Evolutionary conservation across 2,888 invertebrate genomes (phyloP).

Genomic region (Cephus rjabovi): DNA sequence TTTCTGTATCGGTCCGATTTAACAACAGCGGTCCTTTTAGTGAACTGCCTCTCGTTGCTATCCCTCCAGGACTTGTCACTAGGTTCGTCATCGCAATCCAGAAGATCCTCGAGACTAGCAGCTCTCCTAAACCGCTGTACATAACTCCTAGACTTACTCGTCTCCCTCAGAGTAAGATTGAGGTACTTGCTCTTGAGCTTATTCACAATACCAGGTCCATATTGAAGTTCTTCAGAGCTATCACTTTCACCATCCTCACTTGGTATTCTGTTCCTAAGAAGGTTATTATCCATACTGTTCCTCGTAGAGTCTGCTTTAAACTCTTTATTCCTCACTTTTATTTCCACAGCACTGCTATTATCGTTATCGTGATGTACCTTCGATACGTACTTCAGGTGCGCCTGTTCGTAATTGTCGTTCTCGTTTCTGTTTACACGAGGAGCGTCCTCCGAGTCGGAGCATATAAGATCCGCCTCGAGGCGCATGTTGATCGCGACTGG

Average conservation of each 20-base stretch:
- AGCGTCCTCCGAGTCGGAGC: slow-evolving; percentile 54
- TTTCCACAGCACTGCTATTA: slow-evolving; percentile 14
- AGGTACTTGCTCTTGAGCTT: slow-evolving; percentile 88
- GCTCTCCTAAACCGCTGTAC: slow-evolving; percentile 80
- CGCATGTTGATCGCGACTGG: slow-evolving; percentile 63
- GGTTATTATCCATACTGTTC: slow-evolving; percentile 2
- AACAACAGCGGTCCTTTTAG: slow-evolving; percentile 43
- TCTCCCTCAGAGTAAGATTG: slow-evolving; percentile 84
- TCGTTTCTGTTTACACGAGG: slow-evolving; percentile 40
- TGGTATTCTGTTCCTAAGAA: slow-evolving; percentile 10
- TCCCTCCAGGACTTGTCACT: slow-evolving; percentile 8
- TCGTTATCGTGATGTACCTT: slow-evolving; percentile 25
- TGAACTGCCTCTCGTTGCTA: slow-evolving; percentile 41
- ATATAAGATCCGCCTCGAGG: slow-evolving; percentile 56
- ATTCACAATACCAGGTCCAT: slow-evolving; percentile 93
- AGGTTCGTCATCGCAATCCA: slow-evolving; percentile 74
- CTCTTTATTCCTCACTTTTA: slow-evolving; percentile 40
- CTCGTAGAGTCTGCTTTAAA: slow-evolving; percentile 67
- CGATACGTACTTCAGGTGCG: slow-evolving; percentile 18
- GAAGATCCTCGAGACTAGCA: slow-evolving; percentile 85
- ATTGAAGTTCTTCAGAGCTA: slow-evolving; percentile 83
- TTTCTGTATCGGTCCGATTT: slow-evolving; percentile 68
- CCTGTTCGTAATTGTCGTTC: slow-evolving; percentile 32
- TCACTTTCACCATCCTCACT: slow-evolving; percentile 68
- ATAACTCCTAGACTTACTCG: slow-evolving; percentile 73